Evolutionary conservation across 53 echinoderm and acorn worm species (phyloP).

Genomic region (Echinarachnius parma): DNA sequence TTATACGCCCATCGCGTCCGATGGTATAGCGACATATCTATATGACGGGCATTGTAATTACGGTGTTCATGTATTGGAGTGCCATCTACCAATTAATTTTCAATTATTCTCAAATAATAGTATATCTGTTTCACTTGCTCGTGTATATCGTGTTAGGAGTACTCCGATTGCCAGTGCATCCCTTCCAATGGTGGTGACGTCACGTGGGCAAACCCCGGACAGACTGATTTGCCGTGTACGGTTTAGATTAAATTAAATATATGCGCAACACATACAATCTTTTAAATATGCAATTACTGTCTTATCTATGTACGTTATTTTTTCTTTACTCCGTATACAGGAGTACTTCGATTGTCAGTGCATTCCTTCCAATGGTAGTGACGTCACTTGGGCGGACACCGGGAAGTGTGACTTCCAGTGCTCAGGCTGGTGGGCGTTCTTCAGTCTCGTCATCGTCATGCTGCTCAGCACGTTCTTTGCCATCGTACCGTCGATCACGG

Average conservation of each 20-base stretch:
- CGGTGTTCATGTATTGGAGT: no score
- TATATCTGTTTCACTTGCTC: background rate
- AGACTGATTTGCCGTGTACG: slow-evolving; percentile 17
- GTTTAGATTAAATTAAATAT: no score
- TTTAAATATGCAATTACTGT: no score
- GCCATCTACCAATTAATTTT: no score
- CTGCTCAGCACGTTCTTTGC: slow-evolving; percentile 48
- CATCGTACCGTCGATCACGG: slow-evolving; percentile 71
- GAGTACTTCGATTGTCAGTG: slow-evolving; percentile 62
- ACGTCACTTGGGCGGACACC: background rate
- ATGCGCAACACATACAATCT: no score
- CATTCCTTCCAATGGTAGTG: slow-evolving; percentile 29
- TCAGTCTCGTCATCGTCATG: slow-evolving; percentile 22
- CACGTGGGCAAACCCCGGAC: background rate
- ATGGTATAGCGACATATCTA: no score
- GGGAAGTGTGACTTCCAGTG: slow-evolving; percentile 30
- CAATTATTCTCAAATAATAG: background rate
- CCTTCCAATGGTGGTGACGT: background rate
- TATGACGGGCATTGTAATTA: no score
- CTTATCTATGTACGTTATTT: no score
- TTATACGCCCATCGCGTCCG: no score
- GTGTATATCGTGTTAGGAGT: slow-evolving; percentile 38
- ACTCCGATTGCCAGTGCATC: slow-evolving; percentile 63
- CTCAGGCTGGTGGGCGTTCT: slow-evolving; percentile 3
- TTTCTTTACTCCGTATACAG: no score